Evolutionary conservation across 23 tunicate genomes (phyloP), one percentile per base, ranked within the genome.

Genomic region (Phallusia fumigata): DNA sequence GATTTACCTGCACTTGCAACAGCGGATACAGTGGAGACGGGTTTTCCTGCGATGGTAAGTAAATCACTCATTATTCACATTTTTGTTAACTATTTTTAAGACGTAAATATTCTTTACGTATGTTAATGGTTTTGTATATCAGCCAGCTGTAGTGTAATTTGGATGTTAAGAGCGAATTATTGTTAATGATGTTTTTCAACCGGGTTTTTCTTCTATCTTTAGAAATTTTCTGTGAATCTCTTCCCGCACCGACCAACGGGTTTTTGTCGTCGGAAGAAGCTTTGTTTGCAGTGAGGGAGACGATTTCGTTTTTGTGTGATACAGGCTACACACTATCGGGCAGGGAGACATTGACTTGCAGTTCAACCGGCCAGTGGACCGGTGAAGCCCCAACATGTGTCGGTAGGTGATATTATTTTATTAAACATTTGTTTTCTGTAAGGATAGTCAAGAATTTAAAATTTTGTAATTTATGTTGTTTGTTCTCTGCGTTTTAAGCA

Each of bases 21-120:
- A 79, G 26, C 0, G 84, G 84, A 32, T 83, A 83, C 35, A 10
- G 72, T 30, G 92, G 92, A 33, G 82, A 82, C 65, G 92, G 92
- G 32, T 45, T 30, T 32, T 13, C 76, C 15, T 84, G 88, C 58
- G 16, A 31, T 31, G 64, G 88, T 84, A 84, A 79, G 13, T 3
- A 58, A n/a, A n/a, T n/a, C n/a, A n/a, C n/a, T n/a, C n/a, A n/a
- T n/a, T n/a, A n/a, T n/a, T n/a, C n/a, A n/a, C n/a, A n/a, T n/a
- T n/a, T 21, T 6, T n/a, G n/a, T n/a, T n/a, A n/a, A n/a, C n/a
- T n/a, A n/a, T n/a, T n/a, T n/a, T n/a, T n/a, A n/a, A n/a, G n/a
- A n/a, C n/a, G n/a, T n/a, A n/a, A n/a, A n/a, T n/a, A n/a, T n/a
- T n/a, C n/a, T n/a, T n/a, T n/a, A n/a, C n/a, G n/a, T n/a, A n/a